Evolutionary conservation across 2,113 vertebrate species (phyloP).

Genomic region (Carassius auratus): DNA sequence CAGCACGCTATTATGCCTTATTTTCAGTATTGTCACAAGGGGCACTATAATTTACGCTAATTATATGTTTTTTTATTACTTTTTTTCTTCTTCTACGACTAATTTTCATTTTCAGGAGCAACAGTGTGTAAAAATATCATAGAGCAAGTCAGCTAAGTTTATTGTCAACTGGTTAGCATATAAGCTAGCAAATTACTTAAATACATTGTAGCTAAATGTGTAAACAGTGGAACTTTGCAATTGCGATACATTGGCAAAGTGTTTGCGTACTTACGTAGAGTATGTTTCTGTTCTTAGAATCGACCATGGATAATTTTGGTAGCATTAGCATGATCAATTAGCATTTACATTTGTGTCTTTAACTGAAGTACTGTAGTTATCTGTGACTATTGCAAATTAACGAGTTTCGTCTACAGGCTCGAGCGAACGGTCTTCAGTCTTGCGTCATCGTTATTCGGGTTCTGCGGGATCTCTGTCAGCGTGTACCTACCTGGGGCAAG

Average conservation of each 20-base stretch:
- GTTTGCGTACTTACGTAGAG: no score
- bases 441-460: conserved; percentile 83
- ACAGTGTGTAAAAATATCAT: background rate
- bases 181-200: background rate
- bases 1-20: background rate
- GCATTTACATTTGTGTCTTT: background rate
- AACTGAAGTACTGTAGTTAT: background rate
- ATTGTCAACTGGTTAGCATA: background rate
- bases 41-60: background rate
- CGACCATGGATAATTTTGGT: background rate
- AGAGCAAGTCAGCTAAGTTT: background rate
- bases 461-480: conserved; percentile 80
- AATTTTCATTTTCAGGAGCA: background rate
- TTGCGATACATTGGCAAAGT: no score
- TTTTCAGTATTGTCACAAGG: background rate
- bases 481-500: conserved; percentile 81
- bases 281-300: no score
- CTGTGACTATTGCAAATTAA: background rate
- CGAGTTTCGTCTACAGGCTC: conserved; percentile 71
- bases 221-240: background rate
- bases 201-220: background rate
- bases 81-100: no score
- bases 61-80: no score
- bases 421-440: conserved; percentile 82
- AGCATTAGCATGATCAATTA: background rate